Evolutionary conservation across 2,797 vertebrate species (phyloP).

Genomic region (Botia kubotai): DNA sequence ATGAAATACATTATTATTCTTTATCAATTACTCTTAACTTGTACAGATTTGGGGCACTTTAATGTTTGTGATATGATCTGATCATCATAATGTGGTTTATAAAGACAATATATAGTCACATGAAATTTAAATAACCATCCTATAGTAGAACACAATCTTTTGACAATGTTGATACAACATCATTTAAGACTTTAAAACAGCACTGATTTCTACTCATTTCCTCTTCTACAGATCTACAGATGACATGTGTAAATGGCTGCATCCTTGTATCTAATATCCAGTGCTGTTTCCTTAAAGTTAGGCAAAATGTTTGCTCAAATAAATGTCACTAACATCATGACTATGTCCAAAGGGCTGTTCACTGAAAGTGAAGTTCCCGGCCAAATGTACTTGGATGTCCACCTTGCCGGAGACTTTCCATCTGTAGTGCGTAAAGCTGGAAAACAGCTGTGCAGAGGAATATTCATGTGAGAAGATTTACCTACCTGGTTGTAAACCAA

Average conservation of each 20-base stretch:
- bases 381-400: slow-evolving; percentile 40
- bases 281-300: not conserved
- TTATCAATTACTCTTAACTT: slow-evolving; percentile 4
- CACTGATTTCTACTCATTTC: slow-evolving; percentile 50
- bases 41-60: no score
- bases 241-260: slow-evolving; percentile 15
- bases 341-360: not conserved
- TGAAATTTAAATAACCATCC: not conserved
- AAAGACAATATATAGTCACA: not conserved
- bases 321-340: slow-evolving; percentile 4
- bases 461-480: slow-evolving; percentile 27
- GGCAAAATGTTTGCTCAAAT: slow-evolving; percentile 7
- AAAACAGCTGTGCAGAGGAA: slow-evolving; percentile 47
- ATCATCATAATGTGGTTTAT: not conserved
- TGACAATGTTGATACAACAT: not conserved
- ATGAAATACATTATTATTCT: slow-evolving; percentile 7
- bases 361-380: slow-evolving; percentile 8
- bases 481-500: slow-evolving; percentile 25
- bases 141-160: not conserved
- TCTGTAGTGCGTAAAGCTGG: slow-evolving; percentile 48
- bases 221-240: slow-evolving; percentile 22
- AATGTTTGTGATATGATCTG: not conserved
- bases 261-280: slow-evolving; percentile 13
- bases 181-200: slow-evolving; percentile 29
- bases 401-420: slow-evolving; percentile 42